Evolutionary conservation across 2,888 invertebrate genomes (phyloP).

Genomic region (Phaedon cochleariae): DNA sequence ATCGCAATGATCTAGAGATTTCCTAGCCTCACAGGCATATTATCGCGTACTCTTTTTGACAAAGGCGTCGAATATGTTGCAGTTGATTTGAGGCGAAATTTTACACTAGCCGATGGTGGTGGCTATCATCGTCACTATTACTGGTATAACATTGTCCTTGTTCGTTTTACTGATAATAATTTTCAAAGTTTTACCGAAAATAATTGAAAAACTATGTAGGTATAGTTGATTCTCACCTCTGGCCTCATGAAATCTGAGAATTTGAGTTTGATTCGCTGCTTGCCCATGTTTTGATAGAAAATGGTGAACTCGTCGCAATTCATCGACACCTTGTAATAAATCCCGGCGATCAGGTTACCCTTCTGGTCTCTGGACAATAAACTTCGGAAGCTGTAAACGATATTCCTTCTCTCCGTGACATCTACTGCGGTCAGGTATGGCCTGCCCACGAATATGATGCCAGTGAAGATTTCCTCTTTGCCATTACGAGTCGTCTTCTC

Average conservation of each 20-base stretch:
- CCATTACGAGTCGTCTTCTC: conserved; percentile 77
- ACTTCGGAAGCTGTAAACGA: conserved; percentile 85
- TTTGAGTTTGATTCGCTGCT: conserved; percentile 77
- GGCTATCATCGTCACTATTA: no score
- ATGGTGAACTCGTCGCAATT: conserved; percentile 73
- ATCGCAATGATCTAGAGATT: no score
- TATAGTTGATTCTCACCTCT: no score
- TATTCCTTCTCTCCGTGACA: conserved; percentile 88
- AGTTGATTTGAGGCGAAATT: no score
- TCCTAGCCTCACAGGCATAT: no score
- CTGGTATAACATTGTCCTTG: no score
- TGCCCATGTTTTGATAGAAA: conserved; percentile 77
- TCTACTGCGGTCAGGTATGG: conserved; percentile 83
- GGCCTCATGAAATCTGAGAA: conserved; percentile 71
- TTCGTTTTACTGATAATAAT: no score
- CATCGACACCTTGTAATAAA: conserved; percentile 82
- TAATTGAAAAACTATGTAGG: no score
- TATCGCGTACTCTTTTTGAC: no score
- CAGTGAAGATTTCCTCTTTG: conserved; percentile 66
- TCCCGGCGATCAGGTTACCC: conserved; percentile 82
- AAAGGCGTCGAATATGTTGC: no score
- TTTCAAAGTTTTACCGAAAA: no score
- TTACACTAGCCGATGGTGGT: no score
- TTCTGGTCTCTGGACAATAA: conserved; percentile 84
- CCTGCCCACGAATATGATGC: conserved; percentile 80